phyloP scores from a whole-genome alignment of 2,797 vertebrate species.

The Crax fasciolata region DNA sequence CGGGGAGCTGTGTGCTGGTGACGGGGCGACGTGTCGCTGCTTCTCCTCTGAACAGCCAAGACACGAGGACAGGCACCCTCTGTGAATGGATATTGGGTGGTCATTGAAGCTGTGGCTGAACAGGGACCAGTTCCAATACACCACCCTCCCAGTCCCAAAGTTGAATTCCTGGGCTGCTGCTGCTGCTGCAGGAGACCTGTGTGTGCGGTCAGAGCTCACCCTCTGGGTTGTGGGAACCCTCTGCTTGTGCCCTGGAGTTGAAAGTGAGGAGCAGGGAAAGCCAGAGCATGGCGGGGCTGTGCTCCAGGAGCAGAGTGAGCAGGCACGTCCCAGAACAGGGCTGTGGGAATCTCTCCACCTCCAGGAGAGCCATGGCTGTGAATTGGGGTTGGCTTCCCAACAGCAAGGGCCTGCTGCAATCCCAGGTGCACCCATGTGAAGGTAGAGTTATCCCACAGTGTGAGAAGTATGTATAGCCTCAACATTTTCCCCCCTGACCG shows the following conservation, averaged over 20 bases:
- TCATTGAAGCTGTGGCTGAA: slow-evolving; percentile 6
- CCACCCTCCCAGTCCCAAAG: background rate
- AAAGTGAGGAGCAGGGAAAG: background rate
- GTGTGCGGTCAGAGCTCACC: background rate
- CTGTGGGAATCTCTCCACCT: background rate
- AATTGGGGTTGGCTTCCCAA: background rate
- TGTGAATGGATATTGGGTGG: slow-evolving; percentile 64
- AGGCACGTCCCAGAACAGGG: background rate
- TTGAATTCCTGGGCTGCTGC: background rate
- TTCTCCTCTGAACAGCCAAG: slow-evolving; percentile 80
- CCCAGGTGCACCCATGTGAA: slow-evolving; percentile 56
- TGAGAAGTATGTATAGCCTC: background rate
- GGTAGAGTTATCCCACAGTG: slow-evolving; percentile 22
- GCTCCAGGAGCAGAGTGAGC: background rate
- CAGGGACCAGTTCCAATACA: background rate
- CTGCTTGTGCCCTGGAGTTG: background rate
- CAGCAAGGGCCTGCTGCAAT: slow-evolving; percentile 43
- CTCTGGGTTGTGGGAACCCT: background rate
- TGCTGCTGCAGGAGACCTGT: background rate
- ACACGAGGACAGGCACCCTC: slow-evolving; percentile 82
- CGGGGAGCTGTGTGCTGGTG: slow-evolving; percentile 74
- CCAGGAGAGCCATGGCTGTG: background rate
- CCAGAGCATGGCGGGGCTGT: background rate
- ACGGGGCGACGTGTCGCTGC: slow-evolving; percentile 60
- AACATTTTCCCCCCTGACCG: background rate